Evolutionary conservation across 1,140 invertebrate species (phyloP).

Genomic region (Caenorhabditis brenneri): DNA sequence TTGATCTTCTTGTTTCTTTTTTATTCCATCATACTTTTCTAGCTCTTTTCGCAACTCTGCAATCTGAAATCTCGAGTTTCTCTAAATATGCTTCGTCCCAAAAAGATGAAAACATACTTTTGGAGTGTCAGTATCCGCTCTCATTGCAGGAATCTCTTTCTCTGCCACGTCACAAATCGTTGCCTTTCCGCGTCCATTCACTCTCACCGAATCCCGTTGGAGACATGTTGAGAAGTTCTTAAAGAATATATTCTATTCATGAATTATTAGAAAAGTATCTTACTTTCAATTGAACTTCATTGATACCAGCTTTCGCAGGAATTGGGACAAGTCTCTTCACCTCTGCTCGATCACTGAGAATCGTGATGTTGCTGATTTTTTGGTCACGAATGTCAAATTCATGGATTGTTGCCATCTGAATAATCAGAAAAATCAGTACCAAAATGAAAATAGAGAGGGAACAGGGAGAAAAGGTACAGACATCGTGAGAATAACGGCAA

Average conservation of each 20-base stretch:
- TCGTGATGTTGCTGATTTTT: not conserved
- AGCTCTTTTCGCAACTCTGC: not conserved
- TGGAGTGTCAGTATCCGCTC: not conserved
- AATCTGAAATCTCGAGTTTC: not conserved
- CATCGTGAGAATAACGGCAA: not conserved
- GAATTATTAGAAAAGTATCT: not conserved
- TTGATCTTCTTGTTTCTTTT: conserved; percentile 9
- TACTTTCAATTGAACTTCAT: conserved; percentile 37
- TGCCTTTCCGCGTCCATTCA: conserved; percentile 18
- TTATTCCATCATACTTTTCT: not conserved
- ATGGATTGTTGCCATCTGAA: conserved; percentile 6
- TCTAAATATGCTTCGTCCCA: not conserved
- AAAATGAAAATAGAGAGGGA: not conserved
- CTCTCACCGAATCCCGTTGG: not conserved
- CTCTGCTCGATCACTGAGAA: conserved; percentile 41
- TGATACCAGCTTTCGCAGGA: conserved; percentile 3
- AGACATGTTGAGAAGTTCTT: not conserved
- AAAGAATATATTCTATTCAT: not conserved
- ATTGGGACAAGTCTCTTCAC: not conserved
- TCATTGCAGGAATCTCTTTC: not conserved
- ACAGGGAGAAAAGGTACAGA: not conserved
- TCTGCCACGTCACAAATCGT: not conserved
- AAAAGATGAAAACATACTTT: not conserved
- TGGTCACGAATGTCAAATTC: conserved; percentile 18
- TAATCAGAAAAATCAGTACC: not conserved